These are phyloP conservation scores for Damaliscus lunatus DNA, from an alignment of 2,113 vertebrate species.

Conservation along the genomic window DNA sequence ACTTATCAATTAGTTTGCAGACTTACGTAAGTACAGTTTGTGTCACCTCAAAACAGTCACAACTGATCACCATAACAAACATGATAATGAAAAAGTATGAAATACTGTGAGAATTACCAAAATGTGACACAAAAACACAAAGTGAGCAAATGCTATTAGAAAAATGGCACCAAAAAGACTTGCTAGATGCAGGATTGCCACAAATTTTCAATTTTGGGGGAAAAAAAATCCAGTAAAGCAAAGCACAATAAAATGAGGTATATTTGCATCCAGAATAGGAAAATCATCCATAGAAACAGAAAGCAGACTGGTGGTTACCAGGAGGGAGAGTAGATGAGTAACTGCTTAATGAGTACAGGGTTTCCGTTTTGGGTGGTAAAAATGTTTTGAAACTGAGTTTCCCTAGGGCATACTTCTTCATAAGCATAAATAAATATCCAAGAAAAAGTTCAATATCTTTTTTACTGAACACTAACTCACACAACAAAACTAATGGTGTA, in stretches of 20 bases:
- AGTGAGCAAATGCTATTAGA: not conserved
- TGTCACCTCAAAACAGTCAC: not conserved
- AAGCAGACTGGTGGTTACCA: not conserved
- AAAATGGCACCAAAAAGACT: not conserved
- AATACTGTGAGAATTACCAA: not conserved
- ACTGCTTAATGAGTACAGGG: not conserved
- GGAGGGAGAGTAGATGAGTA: not conserved
- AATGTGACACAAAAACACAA: not conserved
- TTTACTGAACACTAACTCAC: not conserved
- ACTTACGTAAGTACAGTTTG: not conserved
- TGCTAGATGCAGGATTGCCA: not conserved
- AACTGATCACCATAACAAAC: not conserved
- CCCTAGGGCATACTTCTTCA: not conserved
- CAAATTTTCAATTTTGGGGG: not conserved
- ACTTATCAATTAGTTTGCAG: not conserved
- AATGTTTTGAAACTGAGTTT: not conserved
- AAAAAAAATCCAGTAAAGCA: not conserved
- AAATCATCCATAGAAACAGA: not conserved
- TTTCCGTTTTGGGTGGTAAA: not conserved
- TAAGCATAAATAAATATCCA: not conserved
- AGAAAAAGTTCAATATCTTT: not conserved
- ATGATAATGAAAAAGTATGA: not conserved
- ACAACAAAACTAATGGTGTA: not conserved
- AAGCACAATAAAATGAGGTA: not conserved
- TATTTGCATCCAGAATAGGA: not conserved